phyloP scores from a whole-genome alignment of 2,797 vertebrate species.

The Sebastes hopkinsi region DNA sequence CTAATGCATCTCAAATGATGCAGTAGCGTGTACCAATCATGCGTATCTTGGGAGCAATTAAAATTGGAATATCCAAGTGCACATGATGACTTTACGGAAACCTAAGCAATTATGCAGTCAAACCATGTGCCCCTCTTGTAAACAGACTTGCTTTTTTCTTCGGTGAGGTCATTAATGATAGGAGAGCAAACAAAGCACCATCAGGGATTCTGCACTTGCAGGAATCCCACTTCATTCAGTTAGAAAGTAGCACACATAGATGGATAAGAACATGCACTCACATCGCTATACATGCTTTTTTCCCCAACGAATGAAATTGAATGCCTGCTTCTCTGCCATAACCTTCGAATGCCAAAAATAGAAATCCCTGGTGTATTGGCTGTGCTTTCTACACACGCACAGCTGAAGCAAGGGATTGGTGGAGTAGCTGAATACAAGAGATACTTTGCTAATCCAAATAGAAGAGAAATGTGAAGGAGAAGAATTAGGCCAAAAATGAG shows the following conservation, averaged over 20 bases:
- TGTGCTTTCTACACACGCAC: constrained; percentile 19
- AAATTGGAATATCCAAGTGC: constrained; percentile 9
- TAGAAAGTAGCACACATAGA: not conserved
- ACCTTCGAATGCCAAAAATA: constrained; percentile 63
- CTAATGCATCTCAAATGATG: constrained; percentile 5
- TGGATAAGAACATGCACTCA: not conserved
- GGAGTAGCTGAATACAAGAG: constrained; percentile 6
- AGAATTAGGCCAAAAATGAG: constrained; percentile 37
- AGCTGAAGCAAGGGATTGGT: constrained; percentile 24
- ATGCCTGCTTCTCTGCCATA: constrained; percentile 22
- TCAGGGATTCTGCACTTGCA: constrained; percentile 4
- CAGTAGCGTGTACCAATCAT: not conserved
- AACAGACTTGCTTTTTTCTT: constrained; percentile 34
- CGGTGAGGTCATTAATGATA: constrained; percentile 6
- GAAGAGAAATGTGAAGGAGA: constrained; percentile 6
- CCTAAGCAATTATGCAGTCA: constrained; percentile 9
- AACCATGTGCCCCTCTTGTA: not conserved
- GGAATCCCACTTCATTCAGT: constrained; percentile 6
- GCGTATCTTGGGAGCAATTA: constrained; percentile 5
- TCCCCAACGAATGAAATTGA: constrained; percentile 18
- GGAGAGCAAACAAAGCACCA: constrained; percentile 43
- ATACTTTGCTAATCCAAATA: constrained; percentile 21
- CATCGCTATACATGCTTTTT: not conserved
- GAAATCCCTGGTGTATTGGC: constrained; percentile 45
- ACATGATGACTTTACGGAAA: constrained; percentile 3